Evolutionary conservation across 2,888 invertebrate species (phyloP), one percentile per base, ranked within the genome.

Genomic region (Cryptophagus acutangulus): DNA sequence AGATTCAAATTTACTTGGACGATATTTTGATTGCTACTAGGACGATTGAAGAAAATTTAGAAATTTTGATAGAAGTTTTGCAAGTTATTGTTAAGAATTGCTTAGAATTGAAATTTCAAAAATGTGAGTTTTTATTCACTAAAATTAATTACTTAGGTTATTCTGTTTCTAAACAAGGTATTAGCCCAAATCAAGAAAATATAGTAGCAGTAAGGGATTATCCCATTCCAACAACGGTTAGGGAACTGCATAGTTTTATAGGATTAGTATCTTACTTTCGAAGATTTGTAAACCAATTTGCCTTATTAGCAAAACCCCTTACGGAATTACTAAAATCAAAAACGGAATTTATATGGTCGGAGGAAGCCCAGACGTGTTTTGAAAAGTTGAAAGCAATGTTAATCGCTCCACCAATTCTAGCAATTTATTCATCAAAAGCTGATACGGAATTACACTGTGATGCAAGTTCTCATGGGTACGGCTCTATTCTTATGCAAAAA

Each of bases 371-470:
- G 12, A 8, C 35, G 29, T 35, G 50, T 3, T 58, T 58, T 39
- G 41, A 54, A n/a, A 24, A 12, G 13, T 33, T 58, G 17, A 58
- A 59, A 43, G 15, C 4, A 5, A 34, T 39, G 15, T 41, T 63
- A 17, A 25, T 39, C 3, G 17, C 35, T 4, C 28, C 48, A 29
- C 63, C 61, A 10, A 47, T 61, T 17, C 46, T 65, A 14, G 36
- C 45, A 5, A 44, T 65, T n/a, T 69, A 60, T 39, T 49, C 55
- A 17, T 57, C 57, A 1, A 29, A 38, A 6, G 41, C 48, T 15
- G 49, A 55, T 20, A 65, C 63, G 1, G 55, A 66, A 40, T 37
- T 66, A 24, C 63, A 65, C 37, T 61, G 59, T 13, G 63, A 66
- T 43, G 64, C 61, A 1, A 59, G 58, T 36, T 37, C 52, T 1